These are phyloP conservation scores for Malthinus flaveolus DNA, from an alignment of 2,888 invertebrate species.

Conservation along the genomic window DNA sequence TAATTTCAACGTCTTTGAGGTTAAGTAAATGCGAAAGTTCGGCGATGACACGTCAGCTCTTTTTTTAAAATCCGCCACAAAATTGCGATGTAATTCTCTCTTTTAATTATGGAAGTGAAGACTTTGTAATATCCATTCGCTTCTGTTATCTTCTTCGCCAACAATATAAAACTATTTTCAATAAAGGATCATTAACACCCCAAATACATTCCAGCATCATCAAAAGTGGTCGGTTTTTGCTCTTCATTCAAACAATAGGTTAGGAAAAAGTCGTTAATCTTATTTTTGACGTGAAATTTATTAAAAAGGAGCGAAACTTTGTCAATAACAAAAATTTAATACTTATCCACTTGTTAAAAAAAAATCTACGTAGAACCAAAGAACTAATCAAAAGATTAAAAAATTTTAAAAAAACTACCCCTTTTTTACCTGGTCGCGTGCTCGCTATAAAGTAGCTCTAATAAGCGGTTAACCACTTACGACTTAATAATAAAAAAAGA, in stretches of 20 bases:
- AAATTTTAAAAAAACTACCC: constrained; percentile 36
- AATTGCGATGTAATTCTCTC: background rate
- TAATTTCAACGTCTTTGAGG: too few relatives aligned
- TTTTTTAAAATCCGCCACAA: background rate
- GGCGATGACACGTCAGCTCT: background rate
- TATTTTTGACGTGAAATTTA: constrained; percentile 16
- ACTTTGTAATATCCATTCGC: background rate
- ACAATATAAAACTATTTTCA: constrained; percentile 8
- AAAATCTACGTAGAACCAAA: constrained; percentile 22
- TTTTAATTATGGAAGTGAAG: constrained; percentile 12
- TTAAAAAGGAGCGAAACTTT: background rate
- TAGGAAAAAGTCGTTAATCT: constrained; percentile 14
- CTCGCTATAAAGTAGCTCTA: constrained; percentile 50
- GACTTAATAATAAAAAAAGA: constrained; percentile 52
- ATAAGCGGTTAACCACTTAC: constrained; percentile 54
- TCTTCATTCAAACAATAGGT: constrained; percentile 12
- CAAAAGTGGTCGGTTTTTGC: constrained; percentile 11
- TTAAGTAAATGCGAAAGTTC: too few relatives aligned
- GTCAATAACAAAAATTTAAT: constrained; percentile 1
- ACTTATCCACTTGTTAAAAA: background rate
- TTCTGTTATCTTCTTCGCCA: constrained; percentile 6
- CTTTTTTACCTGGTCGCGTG: constrained; percentile 54
- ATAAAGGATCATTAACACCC: constrained; percentile 17
- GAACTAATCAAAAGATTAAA: constrained; percentile 29
- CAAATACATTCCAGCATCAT: constrained; percentile 10